These are phyloP conservation scores for Ridgeia piscesae DNA, from an alignment of 1,140 invertebrate species.

Conservation along the genomic window DNA sequence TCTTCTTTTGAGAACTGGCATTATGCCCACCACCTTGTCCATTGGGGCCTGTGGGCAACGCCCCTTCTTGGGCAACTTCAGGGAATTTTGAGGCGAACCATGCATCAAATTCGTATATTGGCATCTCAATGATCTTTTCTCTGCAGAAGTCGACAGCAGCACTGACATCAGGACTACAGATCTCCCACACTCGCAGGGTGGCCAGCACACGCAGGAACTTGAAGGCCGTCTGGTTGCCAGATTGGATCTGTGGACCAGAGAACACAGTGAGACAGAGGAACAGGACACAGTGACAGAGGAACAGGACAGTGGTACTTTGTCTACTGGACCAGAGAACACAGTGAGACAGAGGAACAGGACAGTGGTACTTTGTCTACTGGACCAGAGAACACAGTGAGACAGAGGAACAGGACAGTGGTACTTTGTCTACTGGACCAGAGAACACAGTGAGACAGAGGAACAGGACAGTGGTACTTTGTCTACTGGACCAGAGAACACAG, in stretches of 20 bases:
- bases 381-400: too few species aligned
- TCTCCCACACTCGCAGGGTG: constrained; percentile 52
- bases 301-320: too few species aligned
- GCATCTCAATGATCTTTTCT: constrained; percentile 53
- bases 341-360: too few species aligned
- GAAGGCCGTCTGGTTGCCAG: constrained; percentile 45
- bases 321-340: too few species aligned
- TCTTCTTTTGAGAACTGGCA: not conserved
- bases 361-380: too few species aligned
- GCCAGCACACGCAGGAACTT: constrained; percentile 53
- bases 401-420: too few species aligned
- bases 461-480: too few species aligned
- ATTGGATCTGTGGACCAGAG: constrained; percentile 45
- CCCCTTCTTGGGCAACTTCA: constrained; percentile 44
- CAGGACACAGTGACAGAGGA: too few species aligned
- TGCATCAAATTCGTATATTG: constrained; percentile 53
- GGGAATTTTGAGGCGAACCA: constrained; percentile 54
- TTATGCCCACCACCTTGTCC: not conserved
- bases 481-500: too few species aligned
- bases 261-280: too few species aligned
- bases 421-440: too few species aligned
- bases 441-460: too few species aligned
- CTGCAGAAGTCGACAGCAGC: constrained; percentile 57
- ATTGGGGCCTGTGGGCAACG: constrained; percentile 26
- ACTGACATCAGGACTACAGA: constrained; percentile 54